Evolutionary conservation across 2,888 invertebrate species (phyloP).

Genomic region (Syrphus vitripennis): DNA sequence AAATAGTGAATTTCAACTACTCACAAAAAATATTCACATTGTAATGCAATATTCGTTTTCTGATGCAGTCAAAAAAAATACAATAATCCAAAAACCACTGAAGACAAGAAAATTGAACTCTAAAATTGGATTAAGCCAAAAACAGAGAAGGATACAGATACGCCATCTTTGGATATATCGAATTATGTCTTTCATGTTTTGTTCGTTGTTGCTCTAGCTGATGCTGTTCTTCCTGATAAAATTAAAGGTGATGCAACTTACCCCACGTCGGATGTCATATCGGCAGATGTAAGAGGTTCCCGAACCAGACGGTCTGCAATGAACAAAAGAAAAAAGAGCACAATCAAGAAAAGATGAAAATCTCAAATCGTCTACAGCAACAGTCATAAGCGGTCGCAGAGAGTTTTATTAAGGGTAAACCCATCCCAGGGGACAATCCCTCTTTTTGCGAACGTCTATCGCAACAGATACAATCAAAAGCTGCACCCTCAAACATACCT

Average conservation of each 20-base stretch:
- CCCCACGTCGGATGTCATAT: slow-evolving; percentile 79
- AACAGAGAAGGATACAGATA: slow-evolving; percentile 44
- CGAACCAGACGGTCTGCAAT: slow-evolving; percentile 78
- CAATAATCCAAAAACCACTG: neutral
- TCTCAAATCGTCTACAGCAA: neutral
- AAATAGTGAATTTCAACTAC: neutral
- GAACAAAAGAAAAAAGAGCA: slow-evolving; percentile 5
- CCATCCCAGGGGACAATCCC: neutral
- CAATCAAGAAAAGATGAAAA: slow-evolving; percentile 14
- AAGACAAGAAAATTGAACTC: slow-evolving; percentile 51
- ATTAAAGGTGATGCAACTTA: slow-evolving; percentile 72
- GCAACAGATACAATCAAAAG: neutral
- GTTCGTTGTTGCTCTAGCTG: neutral
- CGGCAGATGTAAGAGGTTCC: slow-evolving; percentile 80
- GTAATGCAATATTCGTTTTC: slow-evolving; percentile 57
- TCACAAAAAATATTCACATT: slow-evolving; percentile 30
- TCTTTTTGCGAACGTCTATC: neutral
- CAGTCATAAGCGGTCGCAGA: neutral
- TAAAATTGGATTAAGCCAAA: slow-evolving; percentile 61
- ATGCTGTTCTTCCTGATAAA: neutral
- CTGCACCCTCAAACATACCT: slow-evolving; percentile 74
- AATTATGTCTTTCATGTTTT: slow-evolving; percentile 60
- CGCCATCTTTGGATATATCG: slow-evolving; percentile 61
- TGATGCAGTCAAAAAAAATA: neutral
- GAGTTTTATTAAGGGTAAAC: neutral